Conservation (phyloP, 2,797 vertebrate genomes). For the Pogonophryne albipinna region DNA sequence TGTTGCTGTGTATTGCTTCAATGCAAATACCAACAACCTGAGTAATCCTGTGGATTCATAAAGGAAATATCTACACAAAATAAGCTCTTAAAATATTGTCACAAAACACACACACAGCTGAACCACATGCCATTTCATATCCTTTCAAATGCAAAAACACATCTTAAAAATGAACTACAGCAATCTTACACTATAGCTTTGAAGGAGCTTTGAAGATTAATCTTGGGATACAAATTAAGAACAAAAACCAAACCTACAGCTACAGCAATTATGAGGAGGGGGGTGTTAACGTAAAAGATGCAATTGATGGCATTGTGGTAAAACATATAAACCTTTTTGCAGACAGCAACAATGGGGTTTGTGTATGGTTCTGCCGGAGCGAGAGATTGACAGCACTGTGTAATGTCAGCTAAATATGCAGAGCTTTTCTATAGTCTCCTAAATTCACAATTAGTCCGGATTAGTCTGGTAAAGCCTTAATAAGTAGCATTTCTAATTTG, state of each 20-base stretch:
- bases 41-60: neutral
- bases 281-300: too few relatives aligned
- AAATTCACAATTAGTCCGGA: too few relatives aligned
- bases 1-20: neutral
- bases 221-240: too few relatives aligned
- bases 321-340: too few relatives aligned
- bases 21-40: neutral
- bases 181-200: neutral
- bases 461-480: neutral
- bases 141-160: conserved; percentile 45
- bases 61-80: neutral
- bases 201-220: too few relatives aligned
- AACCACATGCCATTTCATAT: neutral
- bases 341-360: neutral
- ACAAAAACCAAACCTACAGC: too few relatives aligned
- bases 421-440: too few relatives aligned
- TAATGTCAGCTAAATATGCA: neutral
- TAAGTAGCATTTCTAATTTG: neutral
- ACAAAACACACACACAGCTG: conserved; percentile 6
- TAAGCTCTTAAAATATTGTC: neutral
- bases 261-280: too few relatives aligned
- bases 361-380: neutral
- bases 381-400: neutral
- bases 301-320: neutral
- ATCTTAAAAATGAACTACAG: conserved; percentile 10